These are phyloP conservation scores for Myotis brandtii DNA, from an alignment of 2,113 vertebrate genomes.

Conservation along the genomic window DNA sequence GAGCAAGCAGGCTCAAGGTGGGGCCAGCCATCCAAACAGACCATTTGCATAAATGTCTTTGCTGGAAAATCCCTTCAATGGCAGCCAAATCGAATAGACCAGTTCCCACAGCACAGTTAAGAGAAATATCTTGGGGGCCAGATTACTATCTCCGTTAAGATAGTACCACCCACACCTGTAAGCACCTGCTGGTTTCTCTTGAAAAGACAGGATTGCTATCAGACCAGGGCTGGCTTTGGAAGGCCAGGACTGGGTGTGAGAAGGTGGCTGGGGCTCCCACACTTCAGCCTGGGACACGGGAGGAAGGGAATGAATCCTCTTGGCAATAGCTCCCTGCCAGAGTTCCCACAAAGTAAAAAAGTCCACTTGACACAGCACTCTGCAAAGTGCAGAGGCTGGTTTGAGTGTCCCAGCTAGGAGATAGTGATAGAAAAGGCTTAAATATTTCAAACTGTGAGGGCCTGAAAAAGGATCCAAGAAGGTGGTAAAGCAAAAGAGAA, in stretches of 20 bases:
- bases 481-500: background rate
- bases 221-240: background rate
- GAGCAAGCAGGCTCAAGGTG: background rate
- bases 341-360: background rate
- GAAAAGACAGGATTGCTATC: background rate
- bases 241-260: background rate
- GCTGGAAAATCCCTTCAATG: constrained; percentile 41
- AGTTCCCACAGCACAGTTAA: background rate
- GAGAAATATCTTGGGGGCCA: constrained; percentile 29
- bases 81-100: background rate
- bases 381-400: background rate
- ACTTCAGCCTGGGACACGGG: background rate
- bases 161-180: constrained; percentile 37
- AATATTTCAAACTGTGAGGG: background rate
- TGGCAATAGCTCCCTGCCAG: background rate
- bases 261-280: background rate
- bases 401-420: background rate
- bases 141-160: constrained; percentile 43
- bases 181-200: background rate
- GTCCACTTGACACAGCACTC: background rate
- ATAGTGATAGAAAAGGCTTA: background rate
- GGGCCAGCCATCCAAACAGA: background rate
- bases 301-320: background rate
- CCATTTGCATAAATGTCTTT: background rate
- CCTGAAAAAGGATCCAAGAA: background rate